phyloP scores from a whole-genome alignment of 2,888 invertebrate genomes.

The Drosophila pullipes region DNA sequence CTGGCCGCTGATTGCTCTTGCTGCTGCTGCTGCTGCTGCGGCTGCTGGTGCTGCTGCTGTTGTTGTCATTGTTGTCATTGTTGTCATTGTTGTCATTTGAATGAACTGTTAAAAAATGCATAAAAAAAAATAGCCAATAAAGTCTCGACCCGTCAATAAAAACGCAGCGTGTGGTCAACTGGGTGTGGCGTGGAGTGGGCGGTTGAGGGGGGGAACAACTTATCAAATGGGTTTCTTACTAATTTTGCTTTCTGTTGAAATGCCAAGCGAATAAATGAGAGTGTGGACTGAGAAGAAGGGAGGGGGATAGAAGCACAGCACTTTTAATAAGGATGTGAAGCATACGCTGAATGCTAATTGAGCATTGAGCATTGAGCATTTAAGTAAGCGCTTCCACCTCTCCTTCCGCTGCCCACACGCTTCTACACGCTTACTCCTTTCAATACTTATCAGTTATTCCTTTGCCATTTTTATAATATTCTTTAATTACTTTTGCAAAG shows the following conservation, averaged over 20 bases:
- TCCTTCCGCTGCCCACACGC: not conserved
- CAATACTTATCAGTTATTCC: constrained; percentile 38
- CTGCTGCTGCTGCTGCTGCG: constrained; percentile 17
- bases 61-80: constrained; percentile 16
- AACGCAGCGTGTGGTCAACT: constrained; percentile 44
- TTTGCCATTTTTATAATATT: constrained; percentile 34
- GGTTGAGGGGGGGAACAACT: not conserved
- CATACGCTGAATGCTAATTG: constrained; percentile 73
- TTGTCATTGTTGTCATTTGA: constrained; percentile 32
- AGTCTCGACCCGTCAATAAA: constrained; percentile 56
- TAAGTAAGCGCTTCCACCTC: constrained; percentile 17
- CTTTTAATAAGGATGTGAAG: constrained; percentile 79
- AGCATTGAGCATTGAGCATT: constrained; percentile 45
- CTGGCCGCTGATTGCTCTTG: constrained; percentile 22
- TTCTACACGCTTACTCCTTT: not conserved
- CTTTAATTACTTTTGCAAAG: constrained; percentile 48
- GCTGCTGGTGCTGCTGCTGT: not conserved
- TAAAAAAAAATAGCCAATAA: constrained; percentile 41
- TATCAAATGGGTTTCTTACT: constrained; percentile 61
- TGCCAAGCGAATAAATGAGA: constrained; percentile 52
- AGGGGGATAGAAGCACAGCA: constrained; percentile 20
- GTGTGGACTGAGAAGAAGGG: not conserved
- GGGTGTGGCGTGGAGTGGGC: not conserved
- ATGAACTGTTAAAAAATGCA: constrained; percentile 46
- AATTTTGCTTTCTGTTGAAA: constrained; percentile 40